Evolutionary conservation across 2,888 invertebrate species (phyloP), one percentile per base, ranked within the genome.

Genomic region (Embidobia sp.): DNA sequence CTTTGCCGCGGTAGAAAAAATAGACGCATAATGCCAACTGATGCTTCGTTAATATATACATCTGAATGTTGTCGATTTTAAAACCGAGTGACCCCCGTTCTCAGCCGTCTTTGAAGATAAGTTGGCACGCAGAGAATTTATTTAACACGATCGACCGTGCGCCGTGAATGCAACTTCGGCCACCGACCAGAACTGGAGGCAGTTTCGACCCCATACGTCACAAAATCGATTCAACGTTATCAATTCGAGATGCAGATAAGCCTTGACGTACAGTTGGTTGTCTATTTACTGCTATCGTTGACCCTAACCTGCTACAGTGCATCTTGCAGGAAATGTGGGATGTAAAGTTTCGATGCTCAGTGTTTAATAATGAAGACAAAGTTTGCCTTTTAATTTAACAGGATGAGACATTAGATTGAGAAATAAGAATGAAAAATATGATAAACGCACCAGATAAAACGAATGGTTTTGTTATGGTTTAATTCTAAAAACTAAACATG

Each of bases 241-340:
- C 84, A 84, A 85, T 85, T 82, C 80, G 64, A 81, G 79, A 84
- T 83, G 85, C 81, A 83, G 85, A 87, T 87, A 85, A 84, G 82
- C 84, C 77, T 55, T 70, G 57, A 78, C 78, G 59, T 61, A 42
- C 59, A 66, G 48, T 42, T 13, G 42, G 63, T 31, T 64, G 67
- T 72, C 72, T 72, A 73, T 77, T 73, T 77, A 76, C 66, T 73
- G 64, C 64, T 61, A 53, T 73, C 67, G 69, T 63, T 55, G 69
- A 69, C 75, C 66, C 69, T 75, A 70, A 70, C 66, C 70, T 63
- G 64, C 49, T 73, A 69, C 79, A 67, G 79, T 63, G 78, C 51
- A 57, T 66, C 69, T 82, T 80, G 82, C 81, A 53, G 80, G 78
- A 80, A 81, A 83, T 82, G 81, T 81, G 79, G 37, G 70, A 61